These are phyloP conservation scores for Acanthurus leucopareius DNA, from an alignment of 2,797 vertebrate genomes.

Conservation along the genomic window DNA sequence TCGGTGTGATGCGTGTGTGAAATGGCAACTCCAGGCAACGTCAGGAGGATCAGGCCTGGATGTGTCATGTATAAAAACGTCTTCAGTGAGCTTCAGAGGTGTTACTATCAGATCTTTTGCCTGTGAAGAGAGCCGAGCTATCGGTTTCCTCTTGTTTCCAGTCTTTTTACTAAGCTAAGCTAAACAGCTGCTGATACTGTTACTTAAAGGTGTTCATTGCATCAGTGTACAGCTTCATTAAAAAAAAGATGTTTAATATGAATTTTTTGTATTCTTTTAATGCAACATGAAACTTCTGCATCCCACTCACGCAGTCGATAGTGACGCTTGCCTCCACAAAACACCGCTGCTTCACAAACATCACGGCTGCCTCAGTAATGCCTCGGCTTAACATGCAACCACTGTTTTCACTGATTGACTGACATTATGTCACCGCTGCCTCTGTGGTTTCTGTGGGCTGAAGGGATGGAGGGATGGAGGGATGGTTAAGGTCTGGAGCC, in stretches of 20 bases:
- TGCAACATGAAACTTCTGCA: slow-evolving; percentile 30
- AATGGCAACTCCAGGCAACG: no score
- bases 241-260: not conserved
- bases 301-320: slow-evolving; percentile 56
- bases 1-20: no score
- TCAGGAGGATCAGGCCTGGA: no score
- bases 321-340: slow-evolving; percentile 58
- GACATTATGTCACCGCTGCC: slow-evolving; percentile 54
- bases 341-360: slow-evolving; percentile 69
- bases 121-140: not conserved
- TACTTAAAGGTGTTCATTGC: not conserved
- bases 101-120: no score
- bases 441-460: slow-evolving; percentile 23
- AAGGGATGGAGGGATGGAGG: not conserved
- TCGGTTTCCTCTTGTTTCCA: not conserved
- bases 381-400: slow-evolving; percentile 61
- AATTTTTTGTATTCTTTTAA: not conserved
- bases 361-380: slow-evolving; percentile 66
- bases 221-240: not conserved
- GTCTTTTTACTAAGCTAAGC: not conserved
- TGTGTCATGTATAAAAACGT: no score
- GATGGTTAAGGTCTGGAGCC: slow-evolving; percentile 40
- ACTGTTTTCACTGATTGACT: slow-evolving; percentile 54
- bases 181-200: not conserved
- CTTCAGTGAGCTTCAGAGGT: no score